Evolutionary conservation across 1,140 invertebrate species (phyloP).

Genomic region (Neoseiulus cucumeris): DNA sequence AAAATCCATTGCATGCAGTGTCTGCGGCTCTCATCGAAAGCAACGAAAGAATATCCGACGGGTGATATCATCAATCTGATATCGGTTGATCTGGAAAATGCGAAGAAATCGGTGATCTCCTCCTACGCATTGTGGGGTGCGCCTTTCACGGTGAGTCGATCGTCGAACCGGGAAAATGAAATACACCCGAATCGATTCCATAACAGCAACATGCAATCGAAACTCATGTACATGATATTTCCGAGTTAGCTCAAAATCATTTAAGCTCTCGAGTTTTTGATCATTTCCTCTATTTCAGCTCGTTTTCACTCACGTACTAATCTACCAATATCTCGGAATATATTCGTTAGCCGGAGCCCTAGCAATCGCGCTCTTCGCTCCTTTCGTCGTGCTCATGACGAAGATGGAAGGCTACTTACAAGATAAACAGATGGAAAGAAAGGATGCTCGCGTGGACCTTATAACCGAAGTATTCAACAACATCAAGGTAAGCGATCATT

Average conservation of each 20-base stretch:
- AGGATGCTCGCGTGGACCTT: not conserved
- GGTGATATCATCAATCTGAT: not conserved
- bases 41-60: not conserved
- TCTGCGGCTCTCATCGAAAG: not conserved
- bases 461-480: not conserved
- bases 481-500: not conserved
- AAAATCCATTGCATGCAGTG: not conserved
- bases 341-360: not conserved
- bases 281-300: not conserved
- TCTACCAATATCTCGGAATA: not conserved
- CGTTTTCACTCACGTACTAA: not conserved
- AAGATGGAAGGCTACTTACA: not conserved
- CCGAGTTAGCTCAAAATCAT: too few relatives aligned
- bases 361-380: not conserved
- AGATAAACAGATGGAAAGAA: not conserved
- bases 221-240: too few relatives aligned
- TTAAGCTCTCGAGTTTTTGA: too few relatives aligned
- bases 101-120: not conserved
- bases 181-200: too few relatives aligned
- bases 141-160: not conserved
- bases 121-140: not conserved
- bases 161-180: too few relatives aligned
- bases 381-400: not conserved
- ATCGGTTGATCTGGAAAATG: not conserved
- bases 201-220: too few relatives aligned